Base-by-base conservation (phyloP, 2,888 invertebrate species). In the Drosophila quasianomalipes region DNA sequence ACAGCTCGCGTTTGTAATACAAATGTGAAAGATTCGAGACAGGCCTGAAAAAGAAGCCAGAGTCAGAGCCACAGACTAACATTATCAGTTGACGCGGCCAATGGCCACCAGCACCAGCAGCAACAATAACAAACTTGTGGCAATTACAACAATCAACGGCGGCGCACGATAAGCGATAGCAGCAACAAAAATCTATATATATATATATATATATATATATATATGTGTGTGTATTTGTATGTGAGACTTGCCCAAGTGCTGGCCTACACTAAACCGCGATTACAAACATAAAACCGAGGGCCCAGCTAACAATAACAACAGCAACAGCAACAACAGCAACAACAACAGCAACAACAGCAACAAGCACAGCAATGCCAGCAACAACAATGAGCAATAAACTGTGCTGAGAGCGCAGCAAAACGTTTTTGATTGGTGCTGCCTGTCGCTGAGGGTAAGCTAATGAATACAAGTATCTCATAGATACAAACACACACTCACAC, bases 261-360 rank as follows among this genome's bases (percentile, higher is more conserved):
- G 83, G 82, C 83, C 81, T 73, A 81, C 83, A 80, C 73, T 74
- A 74, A 85, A 85, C 81, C 84, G 86, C 82, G 82, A 82, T 82
- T 82, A 85, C 82, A 70, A 79, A 47, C 53, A 60, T 63, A 74
- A 58, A 74, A 66, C 65, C 67, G 53, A 66, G 79, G 68, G 68
- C 61, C 41, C 74, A 69, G 58, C 72, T 63, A 74, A 71, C 71
- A 72, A 72, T 57, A 71, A 70, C 59, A 74, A 33, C 5, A n/a
- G 12, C 22, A 55, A 12, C 22, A 55, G 28, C 55, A 62, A 33
- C 5, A n/a, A 33, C 5, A n/a, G 3, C 22, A 55, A 12, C 22
- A 55, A 22, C 55, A 62, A 47, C 47, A 75, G 31, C 31, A 53
- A 31, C 7, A 19, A 9, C n/a, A 54, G 0, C n/a, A 54, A 37